Conservation (phyloP, 2,888 invertebrate genomes). For the Xanthia togata region DNA sequence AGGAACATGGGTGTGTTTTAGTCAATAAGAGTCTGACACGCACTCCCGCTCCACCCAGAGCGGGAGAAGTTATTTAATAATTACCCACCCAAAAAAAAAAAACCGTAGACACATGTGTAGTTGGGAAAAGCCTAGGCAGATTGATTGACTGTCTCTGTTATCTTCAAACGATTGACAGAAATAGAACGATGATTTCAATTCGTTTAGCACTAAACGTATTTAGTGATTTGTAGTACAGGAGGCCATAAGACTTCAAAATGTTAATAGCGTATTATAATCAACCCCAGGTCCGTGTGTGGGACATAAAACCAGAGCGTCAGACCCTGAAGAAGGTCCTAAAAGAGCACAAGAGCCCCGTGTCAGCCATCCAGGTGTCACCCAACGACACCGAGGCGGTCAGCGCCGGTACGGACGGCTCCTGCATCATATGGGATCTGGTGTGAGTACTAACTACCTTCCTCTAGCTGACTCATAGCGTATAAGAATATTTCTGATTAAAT, state of each 20-base stretch:
- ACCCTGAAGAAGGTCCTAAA: slow-evolving; percentile 94
- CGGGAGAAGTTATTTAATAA: no score
- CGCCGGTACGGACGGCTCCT: slow-evolving; percentile 97
- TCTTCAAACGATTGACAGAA: not conserved
- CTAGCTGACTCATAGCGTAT: not conserved
- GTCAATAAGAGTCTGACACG: no score
- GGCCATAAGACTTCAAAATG: not conserved
- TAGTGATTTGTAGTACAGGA: no score
- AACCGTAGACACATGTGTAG: no score
- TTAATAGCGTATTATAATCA: not conserved
- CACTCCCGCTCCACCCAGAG: no score
- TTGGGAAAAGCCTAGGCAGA: no score
- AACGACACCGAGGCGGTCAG: slow-evolving; percentile 96
- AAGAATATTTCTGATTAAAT: not conserved
- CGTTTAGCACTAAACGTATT: not conserved
- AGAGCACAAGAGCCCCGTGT: slow-evolving; percentile 97
- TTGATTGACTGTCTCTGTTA: not conserved
- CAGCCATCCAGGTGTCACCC: slow-evolving; percentile 94
- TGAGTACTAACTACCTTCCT: slow-evolving; percentile 77
- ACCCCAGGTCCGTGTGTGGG: slow-evolving; percentile 93
- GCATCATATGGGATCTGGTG: slow-evolving; percentile 97
- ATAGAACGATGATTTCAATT: not conserved
- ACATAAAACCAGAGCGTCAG: slow-evolving; percentile 92
- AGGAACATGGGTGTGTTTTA: no score
- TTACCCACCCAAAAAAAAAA: no score